Base-by-base conservation (phyloP, 2,888 invertebrate genomes). In the Epirrita christyi region DNA sequence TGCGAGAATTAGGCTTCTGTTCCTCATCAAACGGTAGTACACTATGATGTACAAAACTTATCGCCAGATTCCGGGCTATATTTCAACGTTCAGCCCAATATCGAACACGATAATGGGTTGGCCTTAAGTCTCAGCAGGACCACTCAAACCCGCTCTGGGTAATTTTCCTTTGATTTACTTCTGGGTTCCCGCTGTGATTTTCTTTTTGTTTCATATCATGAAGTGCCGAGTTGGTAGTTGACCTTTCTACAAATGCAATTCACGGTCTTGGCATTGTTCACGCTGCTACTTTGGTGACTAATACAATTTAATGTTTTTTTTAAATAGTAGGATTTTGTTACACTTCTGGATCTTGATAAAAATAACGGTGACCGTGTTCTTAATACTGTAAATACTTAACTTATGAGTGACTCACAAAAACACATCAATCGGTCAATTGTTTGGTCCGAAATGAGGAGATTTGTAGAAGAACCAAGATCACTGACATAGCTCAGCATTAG, bases 131-230 rank as follows among this genome's bases (percentile, higher is more conserved):
- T 42, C 58, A 55, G 48, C 61, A 46, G 61, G 61, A 41, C 44
- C 49, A 49, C 54, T 50, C 43, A 42, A 28, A 34, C 42, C 34
- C 32, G 29, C 32, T 29, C 59, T 45, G 67, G 49, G 67, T 64
- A 51, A 61, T 63, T 64, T 67, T 61, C 64, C 66, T 57, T 57
- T 42, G 55, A 52, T 59, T 59, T 49, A 50, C 45, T 59, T 48
- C 58, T 56, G 49, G 49, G 43, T 40, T 50, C 55, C 47, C 40
- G 55, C 55, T 55, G 59, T 34, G 44, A 51, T 46, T 46, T 45
- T 55, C 44, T 52, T 53, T 56, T 43, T 15, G 48, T 41, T 52
- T 32, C 11, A 44, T 43, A 55, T 59, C 34, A 49, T 49, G 40
- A 54, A 41, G 55, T 54, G 38, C 34, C 13, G 28, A 42, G 29